Evolutionary conservation across 2,888 invertebrate genomes (phyloP), one percentile per base, ranked within the genome.

Genomic region (Pasiphila rectangulata): DNA sequence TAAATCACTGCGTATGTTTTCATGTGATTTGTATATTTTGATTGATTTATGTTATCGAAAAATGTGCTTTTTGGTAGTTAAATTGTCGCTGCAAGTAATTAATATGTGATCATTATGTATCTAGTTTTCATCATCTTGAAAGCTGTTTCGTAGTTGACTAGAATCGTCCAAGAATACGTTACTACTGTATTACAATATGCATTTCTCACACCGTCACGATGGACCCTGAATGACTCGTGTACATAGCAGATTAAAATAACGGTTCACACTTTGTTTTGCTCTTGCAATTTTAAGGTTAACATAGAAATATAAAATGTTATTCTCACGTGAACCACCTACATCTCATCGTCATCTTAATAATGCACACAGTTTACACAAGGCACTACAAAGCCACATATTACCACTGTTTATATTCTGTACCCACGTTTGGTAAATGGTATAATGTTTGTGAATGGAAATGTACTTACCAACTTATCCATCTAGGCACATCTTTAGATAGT

Each of bases 401-500:
- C 30, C n/a, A n/a, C n/a, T n/a, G 16, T 17, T 15, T 30, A 4
- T 30, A 17, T 17, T 30, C 17, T 30, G n/a, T n/a, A 12, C 25
- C 16, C 12, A 12, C 27, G 4, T 25, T 19, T 19, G 23, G 29
- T 20, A 23, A 25, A 19, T 37, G 24, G 17, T 15, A 10, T 17
- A 16, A 36, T 16, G 15, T 34, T 16, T 20, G 4, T 17, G 20
- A 34, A 20, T 15, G 25, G 21, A 42, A 35, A 3, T 17, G n/a
- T n/a, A n/a, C n/a, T n/a, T n/a, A n/a, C n/a, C n/a, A n/a, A n/a
- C 13, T 6, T 23, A 9, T 34, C 15, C 12, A 9, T 13, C 9
- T 19, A 32, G 17, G 17, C 32, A 32, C 32, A 32, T 17, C 16
- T 16, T 32, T 48, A 40, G 30, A 32, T 43, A 37, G 34, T 24